Evolutionary conservation across 2,888 invertebrate genomes (phyloP).

Genomic region (Cosmorhoe ocellata): DNA sequence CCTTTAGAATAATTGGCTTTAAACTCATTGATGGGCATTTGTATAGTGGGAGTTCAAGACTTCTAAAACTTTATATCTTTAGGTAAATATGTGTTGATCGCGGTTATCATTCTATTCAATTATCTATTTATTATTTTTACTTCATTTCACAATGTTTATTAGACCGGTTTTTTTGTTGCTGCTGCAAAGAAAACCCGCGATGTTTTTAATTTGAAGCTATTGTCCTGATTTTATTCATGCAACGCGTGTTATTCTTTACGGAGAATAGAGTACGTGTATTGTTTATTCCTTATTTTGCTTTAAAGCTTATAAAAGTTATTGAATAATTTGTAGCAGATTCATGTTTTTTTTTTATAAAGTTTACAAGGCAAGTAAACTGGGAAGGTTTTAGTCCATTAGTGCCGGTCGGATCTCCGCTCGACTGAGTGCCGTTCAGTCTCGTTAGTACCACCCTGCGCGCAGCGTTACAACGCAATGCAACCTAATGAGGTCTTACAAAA

Average conservation of each 20-base stretch:
- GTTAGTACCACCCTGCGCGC: conserved; percentile 7
- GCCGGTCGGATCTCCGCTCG: background rate
- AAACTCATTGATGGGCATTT: conserved; percentile 25
- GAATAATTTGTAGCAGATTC: too few relatives aligned
- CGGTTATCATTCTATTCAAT: conserved; percentile 11
- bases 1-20: conserved; percentile 26
- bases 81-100: background rate
- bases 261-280: too few relatives aligned
- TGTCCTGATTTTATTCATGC: conserved; percentile 6
- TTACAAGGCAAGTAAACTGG: background rate
- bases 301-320: too few relatives aligned
- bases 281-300: too few relatives aligned
- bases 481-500: background rate
- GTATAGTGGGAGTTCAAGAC: conserved; percentile 21
- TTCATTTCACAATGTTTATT: background rate
- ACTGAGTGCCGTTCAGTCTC: conserved; percentile 1
- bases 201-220: conserved; percentile 7
- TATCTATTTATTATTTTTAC: conserved; percentile 1
- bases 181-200: conserved; percentile 2
- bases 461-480: background rate
- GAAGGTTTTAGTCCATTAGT: conserved; percentile 1
- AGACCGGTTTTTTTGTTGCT: conserved; percentile 5
- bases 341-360: too few relatives aligned
- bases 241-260: background rate
- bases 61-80: conserved; percentile 1